Conservation (phyloP, 1,140 invertebrate genomes). For the Conus betulinus region DNA sequence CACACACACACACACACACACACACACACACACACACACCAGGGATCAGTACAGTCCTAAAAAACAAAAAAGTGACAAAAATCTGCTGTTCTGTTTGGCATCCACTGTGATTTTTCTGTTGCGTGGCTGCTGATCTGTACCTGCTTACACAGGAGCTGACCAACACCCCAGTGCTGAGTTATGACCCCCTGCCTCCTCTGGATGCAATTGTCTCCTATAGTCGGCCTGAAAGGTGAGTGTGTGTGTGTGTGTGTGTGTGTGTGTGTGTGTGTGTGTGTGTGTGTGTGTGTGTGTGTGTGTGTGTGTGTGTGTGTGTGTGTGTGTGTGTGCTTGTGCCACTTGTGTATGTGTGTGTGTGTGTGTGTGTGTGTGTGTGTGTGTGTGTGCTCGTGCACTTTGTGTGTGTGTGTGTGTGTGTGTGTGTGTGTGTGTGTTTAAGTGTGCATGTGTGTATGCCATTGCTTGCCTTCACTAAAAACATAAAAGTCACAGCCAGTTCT, state of each 20-base stretch:
- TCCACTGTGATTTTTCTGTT: neutral
- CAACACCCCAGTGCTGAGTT: slow-evolving; percentile 83
- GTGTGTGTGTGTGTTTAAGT: neutral
- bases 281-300: neutral
- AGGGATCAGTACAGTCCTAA: no score
- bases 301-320: neutral
- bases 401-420: neutral
- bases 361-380: neutral
- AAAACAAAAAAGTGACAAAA: no score
- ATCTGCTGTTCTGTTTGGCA: neutral
- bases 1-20: no score
- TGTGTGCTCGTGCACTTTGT: neutral
- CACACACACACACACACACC: no score
- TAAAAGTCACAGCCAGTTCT: no score
- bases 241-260: neutral
- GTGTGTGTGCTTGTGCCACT: no score
- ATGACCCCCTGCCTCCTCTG: slow-evolving; percentile 88
- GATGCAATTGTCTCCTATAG: slow-evolving; percentile 86
- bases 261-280: neutral
- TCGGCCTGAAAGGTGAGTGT: slow-evolving; percentile 75
- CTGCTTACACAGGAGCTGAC: slow-evolving; percentile 76
- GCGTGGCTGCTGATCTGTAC: neutral
- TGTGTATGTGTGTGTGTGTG: neutral
- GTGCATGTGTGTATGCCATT: neutral
- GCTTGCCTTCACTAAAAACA: no score